Evolutionary conservation across 2,797 vertebrate species (phyloP).

Genomic region (Oreochromis grahami): DNA sequence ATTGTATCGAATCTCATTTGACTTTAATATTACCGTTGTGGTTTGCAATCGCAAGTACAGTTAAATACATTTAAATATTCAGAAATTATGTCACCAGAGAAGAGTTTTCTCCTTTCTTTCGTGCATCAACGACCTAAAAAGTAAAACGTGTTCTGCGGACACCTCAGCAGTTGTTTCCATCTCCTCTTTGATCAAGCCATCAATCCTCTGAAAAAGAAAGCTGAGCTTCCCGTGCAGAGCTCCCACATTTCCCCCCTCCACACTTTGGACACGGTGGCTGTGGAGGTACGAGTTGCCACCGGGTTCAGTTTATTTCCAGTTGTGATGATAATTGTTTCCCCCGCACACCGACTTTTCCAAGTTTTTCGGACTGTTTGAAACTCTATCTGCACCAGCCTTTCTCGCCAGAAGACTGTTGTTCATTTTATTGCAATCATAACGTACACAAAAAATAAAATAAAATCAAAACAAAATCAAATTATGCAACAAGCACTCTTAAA

Average conservation of each 20-base stretch:
- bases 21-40: neutral
- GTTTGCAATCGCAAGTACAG: neutral
- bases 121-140: neutral
- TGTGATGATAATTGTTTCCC: slow-evolving; percentile 25
- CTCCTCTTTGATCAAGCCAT: slow-evolving; percentile 59
- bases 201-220: slow-evolving; percentile 15
- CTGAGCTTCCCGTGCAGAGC: slow-evolving; percentile 16
- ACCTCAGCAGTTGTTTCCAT: neutral
- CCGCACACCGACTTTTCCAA: neutral
- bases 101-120: neutral
- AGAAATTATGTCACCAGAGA: neutral
- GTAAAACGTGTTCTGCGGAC: neutral
- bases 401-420: neutral
- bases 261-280: slow-evolving; percentile 33
- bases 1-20: neutral
- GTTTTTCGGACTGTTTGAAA: slow-evolving; percentile 5
- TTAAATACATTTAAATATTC: neutral
- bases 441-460: neutral
- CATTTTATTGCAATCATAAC: neutral
- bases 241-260: slow-evolving; percentile 42
- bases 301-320: slow-evolving; percentile 36
- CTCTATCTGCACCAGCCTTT: neutral
- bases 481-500: neutral
- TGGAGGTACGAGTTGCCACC: neutral
- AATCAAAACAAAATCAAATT: neutral